phyloP scores from a whole-genome alignment of 1,140 invertebrate genomes.

The Pararge aegeria region DNA sequence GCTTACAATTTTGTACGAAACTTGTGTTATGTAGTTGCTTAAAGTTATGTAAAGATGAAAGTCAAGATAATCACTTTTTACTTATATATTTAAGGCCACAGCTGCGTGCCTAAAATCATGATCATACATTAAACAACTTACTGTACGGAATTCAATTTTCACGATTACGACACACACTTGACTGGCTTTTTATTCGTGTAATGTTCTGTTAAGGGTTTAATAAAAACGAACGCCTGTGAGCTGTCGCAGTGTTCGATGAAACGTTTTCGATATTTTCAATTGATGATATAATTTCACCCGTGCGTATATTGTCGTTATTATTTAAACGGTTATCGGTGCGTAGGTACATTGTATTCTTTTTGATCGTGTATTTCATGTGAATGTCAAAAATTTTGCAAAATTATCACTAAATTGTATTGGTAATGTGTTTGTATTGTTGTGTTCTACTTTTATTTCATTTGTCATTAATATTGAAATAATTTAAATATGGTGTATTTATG shows the following conservation, averaged over 20 bases:
- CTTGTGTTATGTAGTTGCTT: no score
- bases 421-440: no score
- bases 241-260: neutral
- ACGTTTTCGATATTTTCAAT: neutral
- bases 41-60: no score
- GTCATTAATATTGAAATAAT: no score
- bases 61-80: no score
- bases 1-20: no score
- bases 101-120: no score
- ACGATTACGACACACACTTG: neutral
- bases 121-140: no score
- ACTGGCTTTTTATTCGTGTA: neutral
- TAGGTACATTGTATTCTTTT: neutral
- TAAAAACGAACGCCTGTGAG: slow-evolving; percentile 9
- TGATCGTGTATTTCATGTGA: neutral
- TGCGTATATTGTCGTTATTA: slow-evolving; percentile 1
- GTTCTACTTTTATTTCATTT: no score
- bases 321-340: neutral
- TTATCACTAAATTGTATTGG: neutral
- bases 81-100: no score
- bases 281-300: neutral
- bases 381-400: neutral
- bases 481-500: no score
- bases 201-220: slow-evolving; percentile 1
- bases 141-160: neutral